Base-by-base conservation (phyloP, 2,113 vertebrate genomes). In the Ia io region DNA sequence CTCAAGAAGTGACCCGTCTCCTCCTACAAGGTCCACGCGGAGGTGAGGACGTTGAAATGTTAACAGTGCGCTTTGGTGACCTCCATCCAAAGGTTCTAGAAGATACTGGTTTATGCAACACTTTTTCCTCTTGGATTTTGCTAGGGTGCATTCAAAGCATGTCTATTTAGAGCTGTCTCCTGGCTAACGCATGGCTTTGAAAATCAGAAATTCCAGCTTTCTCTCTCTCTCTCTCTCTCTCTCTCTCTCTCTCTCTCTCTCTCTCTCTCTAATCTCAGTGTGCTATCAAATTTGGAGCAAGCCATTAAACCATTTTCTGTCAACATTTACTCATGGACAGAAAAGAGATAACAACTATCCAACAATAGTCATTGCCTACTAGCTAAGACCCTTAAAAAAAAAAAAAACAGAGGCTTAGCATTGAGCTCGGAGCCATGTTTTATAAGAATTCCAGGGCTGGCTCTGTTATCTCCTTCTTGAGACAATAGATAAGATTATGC, bases 191-290 rank as follows among this genome's bases (percentile, higher is more conserved):
- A 53, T 20, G 37, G 32, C 22, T 78, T 83, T 93, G 65, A 95
- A 94, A 91, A 67, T 91, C 47, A 91, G 51, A 97, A 90, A 94
- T 84, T 53, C 42, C 25, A 87, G 40, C 77, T 47, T n/a, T n/a
- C n/a, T 5, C 49, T 63, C 35, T 35, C 67, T 49, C 49, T 51
- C 49, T 49, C 49, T 51, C 49, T 51, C 49, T 51, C 49, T 51
- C 49, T 20, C 53, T 56, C 51, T 53, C 13, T 1, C 49, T 47
- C 47, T 12, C 47, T 47, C 47, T 47, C 56, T 74, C 37, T 86
- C 73, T 11, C 84, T 84, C n/a, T 61, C 32, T 40, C 8, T 47
- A 37, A 79, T 53, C 79, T 63, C 30, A 70, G 44, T 20, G 5
- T 67, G 61, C 65, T 86, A 20, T 74, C 67, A 79, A 88, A 92